Conservation (phyloP, 2,113 vertebrate genomes). For the Monopterus albus region DNA sequence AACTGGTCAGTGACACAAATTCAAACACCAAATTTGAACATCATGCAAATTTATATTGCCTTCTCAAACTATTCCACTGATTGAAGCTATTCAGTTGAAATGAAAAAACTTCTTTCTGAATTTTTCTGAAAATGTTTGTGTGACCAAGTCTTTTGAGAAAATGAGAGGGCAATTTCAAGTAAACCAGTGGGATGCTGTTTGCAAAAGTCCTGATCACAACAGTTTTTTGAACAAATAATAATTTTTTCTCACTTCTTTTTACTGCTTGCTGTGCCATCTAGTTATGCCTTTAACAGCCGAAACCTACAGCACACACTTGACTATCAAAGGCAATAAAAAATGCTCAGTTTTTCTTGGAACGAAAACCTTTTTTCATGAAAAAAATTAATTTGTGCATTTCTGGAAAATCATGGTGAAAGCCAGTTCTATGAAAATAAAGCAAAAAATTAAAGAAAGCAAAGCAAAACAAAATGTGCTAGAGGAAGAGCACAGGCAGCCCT, state of each 20-base stretch:
- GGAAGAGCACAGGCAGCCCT: background rate
- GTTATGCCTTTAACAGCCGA: background rate
- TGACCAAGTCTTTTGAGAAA: background rate
- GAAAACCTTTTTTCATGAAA: background rate
- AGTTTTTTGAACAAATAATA: background rate
- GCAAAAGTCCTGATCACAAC: background rate
- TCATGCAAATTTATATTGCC: background rate
- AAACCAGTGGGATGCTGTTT: background rate
- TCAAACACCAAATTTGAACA: background rate
- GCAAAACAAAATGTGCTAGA: too few relatives aligned
- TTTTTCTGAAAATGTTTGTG: background rate
- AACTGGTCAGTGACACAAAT: background rate
- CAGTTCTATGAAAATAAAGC: background rate
- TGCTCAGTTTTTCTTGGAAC: background rate
- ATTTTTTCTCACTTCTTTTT: background rate
- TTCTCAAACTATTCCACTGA: background rate
- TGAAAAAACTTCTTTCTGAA: background rate
- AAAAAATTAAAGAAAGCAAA: background rate
- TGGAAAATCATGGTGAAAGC: background rate
- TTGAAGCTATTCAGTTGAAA: rapidly evolving
- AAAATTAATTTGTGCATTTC: background rate
- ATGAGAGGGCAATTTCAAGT: background rate
- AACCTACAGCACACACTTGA: background rate
- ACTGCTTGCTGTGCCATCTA: background rate
- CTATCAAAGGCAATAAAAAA: background rate